Conservation (phyloP, 2,888 invertebrate genomes). For the Dusona sp. region DNA sequence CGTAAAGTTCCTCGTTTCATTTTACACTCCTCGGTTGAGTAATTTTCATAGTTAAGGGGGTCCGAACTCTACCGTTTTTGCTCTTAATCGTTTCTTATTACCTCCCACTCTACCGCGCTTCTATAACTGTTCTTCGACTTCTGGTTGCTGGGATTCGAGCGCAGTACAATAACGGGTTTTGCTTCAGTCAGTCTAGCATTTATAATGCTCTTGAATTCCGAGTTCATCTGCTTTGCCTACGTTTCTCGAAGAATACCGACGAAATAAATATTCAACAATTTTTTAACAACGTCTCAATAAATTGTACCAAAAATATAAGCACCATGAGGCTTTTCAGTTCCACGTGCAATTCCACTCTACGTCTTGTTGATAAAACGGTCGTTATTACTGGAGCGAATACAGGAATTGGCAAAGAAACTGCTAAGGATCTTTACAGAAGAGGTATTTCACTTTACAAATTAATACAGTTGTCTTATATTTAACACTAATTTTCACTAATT, state of each 20-base stretch:
- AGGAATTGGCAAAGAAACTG: constrained; percentile 82
- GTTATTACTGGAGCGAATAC: constrained; percentile 84
- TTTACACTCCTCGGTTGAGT: background rate
- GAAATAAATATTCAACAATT: background rate
- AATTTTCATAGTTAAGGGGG: background rate
- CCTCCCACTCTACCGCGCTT: background rate
- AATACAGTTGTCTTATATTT: too few species aligned
- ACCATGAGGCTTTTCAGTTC: constrained; percentile 78
- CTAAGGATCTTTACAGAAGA: constrained; percentile 80
- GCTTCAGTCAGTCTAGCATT: background rate
- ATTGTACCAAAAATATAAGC: background rate
- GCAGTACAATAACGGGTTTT: background rate
- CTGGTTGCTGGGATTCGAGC: background rate
- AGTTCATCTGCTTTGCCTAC: background rate
- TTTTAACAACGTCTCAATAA: background rate
- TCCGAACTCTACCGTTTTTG: background rate
- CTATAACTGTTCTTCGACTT: background rate
- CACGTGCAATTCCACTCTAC: constrained; percentile 84
- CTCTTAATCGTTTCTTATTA: background rate
- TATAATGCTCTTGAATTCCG: background rate
- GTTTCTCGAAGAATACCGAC: background rate
- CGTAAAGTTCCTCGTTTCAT: background rate
- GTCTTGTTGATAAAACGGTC: constrained; percentile 79
- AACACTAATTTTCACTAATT: too few species aligned
- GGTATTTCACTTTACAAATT: constrained; percentile 74